Conservation (phyloP, 2,113 vertebrate genomes). For the Pollimyrus isidori region DNA sequence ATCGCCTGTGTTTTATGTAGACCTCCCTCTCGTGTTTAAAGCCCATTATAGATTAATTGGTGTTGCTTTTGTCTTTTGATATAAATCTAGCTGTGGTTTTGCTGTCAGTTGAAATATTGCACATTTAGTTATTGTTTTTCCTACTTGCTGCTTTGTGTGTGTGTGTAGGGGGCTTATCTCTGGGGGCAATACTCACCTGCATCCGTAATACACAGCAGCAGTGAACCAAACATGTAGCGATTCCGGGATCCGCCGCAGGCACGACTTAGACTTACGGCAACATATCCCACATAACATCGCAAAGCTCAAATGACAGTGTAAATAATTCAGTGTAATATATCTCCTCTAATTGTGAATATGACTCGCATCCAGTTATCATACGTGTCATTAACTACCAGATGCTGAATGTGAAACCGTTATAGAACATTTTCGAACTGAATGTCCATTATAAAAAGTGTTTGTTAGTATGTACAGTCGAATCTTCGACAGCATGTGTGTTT, state of each 20-base stretch:
- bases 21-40: neutral
- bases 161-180: neutral
- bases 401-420: neutral
- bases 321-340: slow-evolving; percentile 1
- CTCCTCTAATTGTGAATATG: neutral
- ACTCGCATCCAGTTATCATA: neutral
- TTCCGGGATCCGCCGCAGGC: neutral
- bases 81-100: neutral
- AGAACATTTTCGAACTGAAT: neutral
- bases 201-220: neutral
- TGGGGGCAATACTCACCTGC: neutral
- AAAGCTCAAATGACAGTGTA: neutral
- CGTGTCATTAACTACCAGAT: neutral
- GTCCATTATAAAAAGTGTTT: neutral
- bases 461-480: neutral
- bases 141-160: neutral
- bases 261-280: neutral
- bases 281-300: neutral
- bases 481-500: neutral
- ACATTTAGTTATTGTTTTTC: neutral
- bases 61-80: neutral
- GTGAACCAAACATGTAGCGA: neutral
- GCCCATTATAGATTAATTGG: neutral
- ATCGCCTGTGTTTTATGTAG: neutral
- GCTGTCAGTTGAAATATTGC: neutral